A percentile compares a stretch with the other conserved stretches of the same genome.
These are phyloP conservation scores for Orientallactaga bullata DNA, from an alignment of 2,113 vertebrate genomes.

Conservation along the genomic window DNA sequence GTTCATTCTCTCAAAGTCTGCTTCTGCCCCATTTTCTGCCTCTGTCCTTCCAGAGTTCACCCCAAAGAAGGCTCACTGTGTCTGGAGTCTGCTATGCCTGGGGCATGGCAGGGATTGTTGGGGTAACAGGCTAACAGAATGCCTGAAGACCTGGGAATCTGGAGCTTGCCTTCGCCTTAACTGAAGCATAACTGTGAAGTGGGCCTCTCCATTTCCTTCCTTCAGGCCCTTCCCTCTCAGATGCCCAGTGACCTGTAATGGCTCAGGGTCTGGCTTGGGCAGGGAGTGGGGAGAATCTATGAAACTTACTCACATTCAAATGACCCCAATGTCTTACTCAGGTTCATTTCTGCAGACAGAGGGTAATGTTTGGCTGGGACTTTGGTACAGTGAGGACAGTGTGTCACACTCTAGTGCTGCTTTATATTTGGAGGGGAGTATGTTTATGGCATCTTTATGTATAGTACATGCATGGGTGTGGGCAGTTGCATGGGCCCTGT, in stretches of 20 bases:
- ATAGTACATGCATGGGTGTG: too few species aligned
- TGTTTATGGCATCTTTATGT: too few species aligned
- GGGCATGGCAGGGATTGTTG: not conserved
- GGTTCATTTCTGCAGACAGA: not conserved
- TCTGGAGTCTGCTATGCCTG: not conserved
- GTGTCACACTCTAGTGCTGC: too few species aligned
- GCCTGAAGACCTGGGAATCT: not conserved
- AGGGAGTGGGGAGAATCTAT: not conserved
- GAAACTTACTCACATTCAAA: conserved; percentile 21
- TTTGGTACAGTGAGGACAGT: not conserved
- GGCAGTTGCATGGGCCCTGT: too few species aligned
- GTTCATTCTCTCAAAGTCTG: not conserved
- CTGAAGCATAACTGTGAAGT: conserved; percentile 15
- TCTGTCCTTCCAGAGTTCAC: not conserved
- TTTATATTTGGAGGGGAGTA: too few species aligned
- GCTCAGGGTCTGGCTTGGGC: not conserved
- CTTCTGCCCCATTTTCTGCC: not conserved
- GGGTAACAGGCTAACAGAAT: not conserved
- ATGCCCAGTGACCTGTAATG: not conserved
- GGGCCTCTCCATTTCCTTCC: conserved; percentile 48
- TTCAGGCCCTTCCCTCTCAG: not conserved
- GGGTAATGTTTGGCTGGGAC: not conserved
- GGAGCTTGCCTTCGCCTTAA: not conserved
- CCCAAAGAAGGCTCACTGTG: too few species aligned
- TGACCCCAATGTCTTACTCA: not conserved